A percentile compares a stretch with the other conserved stretches of the same genome.
These are phyloP conservation scores for Eupithecia subumbrata DNA, from an alignment of 2,888 invertebrate genomes.

Conservation along the genomic window DNA sequence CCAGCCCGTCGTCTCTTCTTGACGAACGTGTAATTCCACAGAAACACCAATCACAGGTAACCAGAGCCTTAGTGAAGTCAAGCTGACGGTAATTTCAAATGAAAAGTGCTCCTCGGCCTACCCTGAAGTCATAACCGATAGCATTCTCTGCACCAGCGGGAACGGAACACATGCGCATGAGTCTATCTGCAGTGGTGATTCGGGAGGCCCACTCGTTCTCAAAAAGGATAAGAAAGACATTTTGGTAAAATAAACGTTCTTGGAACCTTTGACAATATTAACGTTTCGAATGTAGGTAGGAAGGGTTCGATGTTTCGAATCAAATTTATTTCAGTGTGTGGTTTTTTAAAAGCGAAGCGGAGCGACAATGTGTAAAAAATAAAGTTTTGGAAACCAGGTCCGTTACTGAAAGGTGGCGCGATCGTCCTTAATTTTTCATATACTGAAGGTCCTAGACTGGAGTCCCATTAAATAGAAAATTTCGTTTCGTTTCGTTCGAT, in stretches of 20 bases:
- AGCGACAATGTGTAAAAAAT: not conserved
- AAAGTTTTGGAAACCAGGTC: not conserved
- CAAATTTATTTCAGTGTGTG: not conserved
- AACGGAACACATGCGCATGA: not conserved
- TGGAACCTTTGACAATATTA: not conserved
- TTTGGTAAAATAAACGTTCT: conserved; percentile 13
- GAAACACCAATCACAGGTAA: conserved; percentile 10
- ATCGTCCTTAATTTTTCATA: too few relatives aligned
- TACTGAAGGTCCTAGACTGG: too few relatives aligned
- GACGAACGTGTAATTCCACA: conserved; percentile 1
- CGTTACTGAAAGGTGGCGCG: too few relatives aligned
- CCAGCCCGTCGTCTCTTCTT: not conserved
- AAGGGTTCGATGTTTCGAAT: not conserved
- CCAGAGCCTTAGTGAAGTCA: conserved; percentile 20
- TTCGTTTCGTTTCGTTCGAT: too few relatives aligned
- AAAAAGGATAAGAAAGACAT: not conserved
- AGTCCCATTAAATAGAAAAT: too few relatives aligned
- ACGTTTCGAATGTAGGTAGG: not conserved
- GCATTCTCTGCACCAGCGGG: conserved; percentile 27
- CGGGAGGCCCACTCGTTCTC: conserved; percentile 30
- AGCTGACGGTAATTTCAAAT: conserved; percentile 27
- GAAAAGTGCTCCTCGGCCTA: conserved; percentile 21
- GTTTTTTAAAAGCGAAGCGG: not conserved
- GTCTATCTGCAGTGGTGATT: conserved; percentile 28
- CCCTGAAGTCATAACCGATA: conserved; percentile 3